A percentile compares a stretch with the other conserved stretches of the same genome.
Conservation (phyloP, 2,797 vertebrate species). For the Lepus townsendii region DNA sequence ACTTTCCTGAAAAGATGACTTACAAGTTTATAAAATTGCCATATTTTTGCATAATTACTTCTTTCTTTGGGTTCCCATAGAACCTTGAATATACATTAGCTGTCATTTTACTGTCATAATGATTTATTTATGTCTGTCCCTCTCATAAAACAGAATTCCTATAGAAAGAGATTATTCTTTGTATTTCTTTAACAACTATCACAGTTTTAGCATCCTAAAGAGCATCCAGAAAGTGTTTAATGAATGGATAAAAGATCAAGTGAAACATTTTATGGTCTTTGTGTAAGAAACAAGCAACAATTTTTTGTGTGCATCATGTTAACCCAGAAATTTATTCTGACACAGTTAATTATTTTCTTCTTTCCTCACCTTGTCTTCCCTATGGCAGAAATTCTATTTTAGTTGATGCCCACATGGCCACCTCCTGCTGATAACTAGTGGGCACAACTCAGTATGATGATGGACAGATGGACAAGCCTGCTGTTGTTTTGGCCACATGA, state of each 20-base stretch:
- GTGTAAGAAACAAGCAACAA: not conserved
- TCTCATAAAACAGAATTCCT: conserved; percentile 16
- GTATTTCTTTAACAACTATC: not conserved
- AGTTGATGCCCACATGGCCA: conserved; percentile 39
- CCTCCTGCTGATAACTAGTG: conserved; percentile 52
- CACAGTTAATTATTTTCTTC: conserved; percentile 35
- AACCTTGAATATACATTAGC: not conserved
- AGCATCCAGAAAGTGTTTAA: not conserved
- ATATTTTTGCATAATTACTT: conserved; percentile 58
- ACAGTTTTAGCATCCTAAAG: conserved; percentile 22
- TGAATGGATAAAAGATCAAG: not conserved
- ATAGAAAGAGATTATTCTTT: not conserved
- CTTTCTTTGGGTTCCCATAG: conserved; percentile 11
- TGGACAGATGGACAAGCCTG: conserved; percentile 55
- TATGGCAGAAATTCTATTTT: conserved; percentile 69
- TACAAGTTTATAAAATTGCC: conserved; percentile 16
- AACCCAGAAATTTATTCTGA: conserved; percentile 42
- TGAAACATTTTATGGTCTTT: not conserved
- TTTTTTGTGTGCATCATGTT: conserved; percentile 14
- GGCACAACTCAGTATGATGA: conserved; percentile 25
- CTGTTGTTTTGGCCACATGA: conserved; percentile 60
- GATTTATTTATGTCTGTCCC: not conserved
- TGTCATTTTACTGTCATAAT: conserved; percentile 3
- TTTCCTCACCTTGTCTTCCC: conserved; percentile 25
- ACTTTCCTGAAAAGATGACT: not conserved